Base-by-base conservation (phyloP, 2,113 vertebrate species). In the Corydoras sp. region DNA sequence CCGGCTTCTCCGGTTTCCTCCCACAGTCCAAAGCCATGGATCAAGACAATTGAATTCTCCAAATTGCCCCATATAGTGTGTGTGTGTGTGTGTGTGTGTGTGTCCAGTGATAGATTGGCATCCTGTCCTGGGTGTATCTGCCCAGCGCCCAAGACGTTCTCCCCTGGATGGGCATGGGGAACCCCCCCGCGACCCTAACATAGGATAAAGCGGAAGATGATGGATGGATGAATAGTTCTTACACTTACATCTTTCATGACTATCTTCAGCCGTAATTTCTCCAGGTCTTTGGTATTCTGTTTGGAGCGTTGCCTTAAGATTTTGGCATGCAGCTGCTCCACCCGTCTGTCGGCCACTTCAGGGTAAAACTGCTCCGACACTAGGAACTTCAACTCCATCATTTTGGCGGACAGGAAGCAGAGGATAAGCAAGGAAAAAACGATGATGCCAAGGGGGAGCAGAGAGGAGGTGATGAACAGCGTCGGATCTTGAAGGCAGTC, bases 321-420 rank as follows among this genome's bases (percentile, higher is more conserved):
- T 77, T 90, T 92, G 30, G 61, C n/a, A 24, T 92, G 90, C 15
- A 93, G 83, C 59, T 88, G 83, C 7, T 10, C 63, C 56, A 90
- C 62, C 5, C 90, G 78, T 32, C 86, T 75, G 18, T 53, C 73
- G 53, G 86, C 86, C 0, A 51, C 72, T 0, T 76, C 74, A 11
- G 87, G 84, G 71, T 90, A 92, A 83, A 93, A 93, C 8, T 84
- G 85, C 10, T 77, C 71, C 0, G 70, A 79, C 65, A 89, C 84
- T 0, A 92, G 68, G 74, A 92, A 71, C 85, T 92, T 92, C 29
- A 92, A 72, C 59, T 92, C 88, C 7, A 71, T 86, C 62, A 92
- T 65, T 1, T 86, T 60, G 18, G 88, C 81, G 24, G 90, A 89
- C 35, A 90, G 66, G 55, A 91, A 65, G 2, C 85, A 89, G 59